Evolutionary conservation across 2,797 vertebrate species (phyloP), one percentile per base, ranked within the genome.

Genomic region (Novumbra hubbsi): DNA sequence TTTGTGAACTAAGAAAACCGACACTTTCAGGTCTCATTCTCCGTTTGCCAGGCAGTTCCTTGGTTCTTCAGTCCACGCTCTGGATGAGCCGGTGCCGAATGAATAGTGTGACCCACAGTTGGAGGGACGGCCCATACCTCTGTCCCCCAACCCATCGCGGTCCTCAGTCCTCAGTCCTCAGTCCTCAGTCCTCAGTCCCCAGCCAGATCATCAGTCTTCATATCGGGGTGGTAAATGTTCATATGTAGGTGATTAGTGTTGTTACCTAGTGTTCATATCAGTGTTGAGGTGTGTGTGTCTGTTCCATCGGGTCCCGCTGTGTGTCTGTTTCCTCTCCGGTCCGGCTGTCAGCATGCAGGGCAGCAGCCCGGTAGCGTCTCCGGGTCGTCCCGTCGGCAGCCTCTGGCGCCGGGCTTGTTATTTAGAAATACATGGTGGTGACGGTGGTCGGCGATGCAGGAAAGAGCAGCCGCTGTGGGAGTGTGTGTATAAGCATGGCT

Each of bases 391-490:
- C 3, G 9, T 21, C 27, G 24, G 28, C 34, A 55, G 32, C 68
- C 73, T 69, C 62, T 0, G 27, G 5, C 16, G 69, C n/a, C 72
- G 69, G 30, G 0, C 74, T 70, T 79, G 73, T 57, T 93, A 93
- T 93, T 91, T 93, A 92, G 90, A 93, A 49, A 84, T 79, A 78
- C 73, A 16, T 62, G 71, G 76, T 60, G 74, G 84, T 85, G 62
- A 8, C 70, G 69, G 76, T 75, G 75, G 70, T 78, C 77, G 68
- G 65, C 72, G 85, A 83, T 73, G 21, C 15, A 45, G 38, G 66
- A 67, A 3, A 57, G 72, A 68, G 75, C 21, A n/a, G 3, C 12
- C 4, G 2, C 21, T 15, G 55, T 11, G 57, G 57, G 76, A 4
- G 72, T 27, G 62, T 70, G 70, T 62, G 68, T 68, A 19, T 17